A percentile compares a stretch with the other conserved stretches of the same genome.
Evolutionary conservation across 1,140 invertebrate species (phyloP).

Genomic region (Pogonognathellus flavescens): DNA sequence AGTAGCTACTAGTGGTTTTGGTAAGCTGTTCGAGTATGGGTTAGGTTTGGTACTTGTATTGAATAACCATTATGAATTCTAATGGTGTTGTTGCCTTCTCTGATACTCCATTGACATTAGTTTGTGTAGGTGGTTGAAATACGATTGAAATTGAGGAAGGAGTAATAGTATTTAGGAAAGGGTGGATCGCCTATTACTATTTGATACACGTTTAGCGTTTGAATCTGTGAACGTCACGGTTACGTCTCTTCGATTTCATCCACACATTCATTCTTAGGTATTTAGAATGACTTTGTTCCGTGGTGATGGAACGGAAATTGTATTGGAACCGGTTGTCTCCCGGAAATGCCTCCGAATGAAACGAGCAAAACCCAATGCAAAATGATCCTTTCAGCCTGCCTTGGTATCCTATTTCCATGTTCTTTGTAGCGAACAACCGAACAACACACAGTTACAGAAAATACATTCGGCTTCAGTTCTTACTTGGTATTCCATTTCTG

Average conservation of each 20-base stretch:
- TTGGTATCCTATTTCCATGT: neutral
- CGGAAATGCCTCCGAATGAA: slow-evolving; percentile 46
- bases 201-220: neutral
- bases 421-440: neutral
- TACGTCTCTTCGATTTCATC: slow-evolving; percentile 26
- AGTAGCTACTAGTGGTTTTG: neutral
- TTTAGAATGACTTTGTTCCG: slow-evolving; percentile 52
- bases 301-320: slow-evolving; percentile 56
- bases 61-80: neutral
- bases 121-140: slow-evolving; percentile 20
- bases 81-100: neutral
- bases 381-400: slow-evolving; percentile 22
- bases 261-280: slow-evolving; percentile 39
- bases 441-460: neutral
- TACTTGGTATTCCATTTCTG: slow-evolving; percentile 2
- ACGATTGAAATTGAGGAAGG: slow-evolving; percentile 29
- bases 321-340: slow-evolving; percentile 55
- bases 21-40: neutral
- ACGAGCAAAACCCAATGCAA: slow-evolving; percentile 34
- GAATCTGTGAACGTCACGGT: neutral
- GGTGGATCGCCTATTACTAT: neutral
- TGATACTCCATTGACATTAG: neutral
- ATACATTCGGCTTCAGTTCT: too few relatives aligned
- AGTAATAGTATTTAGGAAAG: slow-evolving; percentile 34
- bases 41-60: neutral